A percentile compares a stretch with the other conserved stretches of the same genome.
phyloP scores from a whole-genome alignment of 1,140 invertebrate species.

The Sminthurides bifidus region DNA sequence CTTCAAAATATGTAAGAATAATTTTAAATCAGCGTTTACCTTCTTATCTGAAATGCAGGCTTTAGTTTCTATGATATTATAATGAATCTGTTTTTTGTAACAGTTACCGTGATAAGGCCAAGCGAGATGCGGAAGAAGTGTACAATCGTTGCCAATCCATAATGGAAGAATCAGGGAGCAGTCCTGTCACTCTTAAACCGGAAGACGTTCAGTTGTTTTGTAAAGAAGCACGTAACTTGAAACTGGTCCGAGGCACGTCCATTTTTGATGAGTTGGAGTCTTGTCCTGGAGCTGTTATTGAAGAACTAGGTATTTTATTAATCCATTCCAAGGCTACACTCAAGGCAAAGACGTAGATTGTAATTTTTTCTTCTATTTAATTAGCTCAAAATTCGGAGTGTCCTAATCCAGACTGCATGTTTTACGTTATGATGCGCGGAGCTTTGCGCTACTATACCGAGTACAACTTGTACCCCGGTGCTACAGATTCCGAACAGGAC shows the following conservation, averaged over 20 bases:
- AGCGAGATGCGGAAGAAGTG: slow-evolving; percentile 65
- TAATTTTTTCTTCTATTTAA: no score
- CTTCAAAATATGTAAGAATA: slow-evolving; percentile 67
- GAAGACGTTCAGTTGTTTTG: slow-evolving; percentile 70
- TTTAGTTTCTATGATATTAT: slow-evolving; percentile 10
- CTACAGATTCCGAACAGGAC: slow-evolving; percentile 76
- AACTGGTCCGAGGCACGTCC: slow-evolving; percentile 64
- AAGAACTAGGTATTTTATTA: slow-evolving; percentile 47
- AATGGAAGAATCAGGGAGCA: slow-evolving; percentile 57
- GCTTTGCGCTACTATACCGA: slow-evolving; percentile 80
- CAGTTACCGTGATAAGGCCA: slow-evolving; percentile 69
- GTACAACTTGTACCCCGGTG: slow-evolving; percentile 80
- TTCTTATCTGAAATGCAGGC: slow-evolving; percentile 1
- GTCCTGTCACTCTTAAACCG: slow-evolving; percentile 59
- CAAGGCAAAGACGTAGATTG: no score
- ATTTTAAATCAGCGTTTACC: not conserved
- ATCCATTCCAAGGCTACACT: no score
- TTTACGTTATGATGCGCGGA: slow-evolving; percentile 80
- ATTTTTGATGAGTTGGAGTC: slow-evolving; percentile 65
- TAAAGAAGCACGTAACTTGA: slow-evolving; percentile 66
- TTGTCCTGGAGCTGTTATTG: slow-evolving; percentile 41
- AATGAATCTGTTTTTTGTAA: slow-evolving; percentile 18
- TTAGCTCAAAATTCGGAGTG: slow-evolving; percentile 51
- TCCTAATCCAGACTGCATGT: slow-evolving; percentile 72
- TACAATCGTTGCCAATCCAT: slow-evolving; percentile 67